Evolutionary conservation across 1,140 invertebrate genomes (phyloP), one percentile per base, ranked within the genome.

Genomic region (Euglossa dilemma): DNA sequence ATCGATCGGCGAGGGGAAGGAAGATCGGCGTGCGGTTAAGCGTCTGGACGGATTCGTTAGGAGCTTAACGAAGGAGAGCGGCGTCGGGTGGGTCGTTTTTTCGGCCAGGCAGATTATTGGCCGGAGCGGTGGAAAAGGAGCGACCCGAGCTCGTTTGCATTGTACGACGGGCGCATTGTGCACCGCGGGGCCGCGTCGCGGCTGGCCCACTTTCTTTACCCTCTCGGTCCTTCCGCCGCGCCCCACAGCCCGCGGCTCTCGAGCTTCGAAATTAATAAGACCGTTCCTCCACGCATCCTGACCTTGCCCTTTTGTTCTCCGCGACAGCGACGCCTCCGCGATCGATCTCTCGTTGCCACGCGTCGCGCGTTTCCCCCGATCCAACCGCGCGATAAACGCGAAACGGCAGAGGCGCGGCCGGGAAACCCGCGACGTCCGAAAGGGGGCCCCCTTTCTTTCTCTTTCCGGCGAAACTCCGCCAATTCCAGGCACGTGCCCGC

Each of bases 401-500:
- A 66, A 45, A 56, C 43, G 18, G 36, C n/a, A 23, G 9, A 45
- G 64, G 36, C 64, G 54, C 76, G 75, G 72, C 59, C 85, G 75
- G 47, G 74, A 85, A 85, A 63, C 56, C 61, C 50, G n/a, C 75
- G 59, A 52, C 52, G 18, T 23, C 28, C 36, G 7, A 56, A n/a
- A 23, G 47, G 25, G 56, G 2, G 8, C 23, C 56, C 56, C 18
- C 52, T 18, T 18, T 54, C 52, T 18, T 18, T 54, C 52, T 14
- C 16, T 54, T 16, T 18, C 56, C 23, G 23, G 63, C 63, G 63
- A 36, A 43, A 28, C 45, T 36, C 20, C 52, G 4, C 7, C 28
- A 14, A 11, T 86, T 77, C 78, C 56, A 87, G 64, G 80, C 79
- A 87, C 85, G 73, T 78, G 73, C 85, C 57, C 81, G 75, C 73